A percentile compares a stretch with the other conserved stretches of the same genome.
These are phyloP conservation scores for Meteorus colon DNA, from an alignment of 2,888 invertebrate species.

Conservation along the genomic window DNA sequence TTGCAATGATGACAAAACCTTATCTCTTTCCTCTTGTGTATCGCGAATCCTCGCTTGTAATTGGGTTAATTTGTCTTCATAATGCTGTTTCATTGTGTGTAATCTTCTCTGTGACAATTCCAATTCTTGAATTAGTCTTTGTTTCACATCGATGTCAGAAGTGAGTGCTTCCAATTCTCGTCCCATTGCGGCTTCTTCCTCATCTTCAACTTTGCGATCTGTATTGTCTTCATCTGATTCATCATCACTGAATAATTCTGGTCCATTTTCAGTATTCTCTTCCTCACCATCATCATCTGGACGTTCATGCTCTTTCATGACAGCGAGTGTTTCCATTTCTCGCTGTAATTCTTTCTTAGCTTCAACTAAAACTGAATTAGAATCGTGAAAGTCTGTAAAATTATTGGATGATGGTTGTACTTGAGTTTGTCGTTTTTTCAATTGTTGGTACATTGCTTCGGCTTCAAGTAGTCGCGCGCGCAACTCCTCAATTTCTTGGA, in stretches of 20 bases:
- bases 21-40: constrained; percentile 93
- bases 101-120: constrained; percentile 91
- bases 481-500: constrained; percentile 93
- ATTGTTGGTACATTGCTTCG: constrained; percentile 84
- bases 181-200: constrained; percentile 78
- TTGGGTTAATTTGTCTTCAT: constrained; percentile 92
- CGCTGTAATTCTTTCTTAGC: constrained; percentile 88
- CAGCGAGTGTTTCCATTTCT: constrained; percentile 77
- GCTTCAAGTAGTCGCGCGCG: constrained; percentile 92
- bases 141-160: constrained; percentile 95
- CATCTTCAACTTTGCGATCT: constrained; percentile 77
- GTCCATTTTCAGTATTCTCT: constrained; percentile 75
- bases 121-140: constrained; percentile 93
- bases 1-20: constrained; percentile 81
- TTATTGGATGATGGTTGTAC: constrained; percentile 66
- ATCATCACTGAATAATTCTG: constrained; percentile 77
- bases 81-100: constrained; percentile 89
- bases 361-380: constrained; percentile 79
- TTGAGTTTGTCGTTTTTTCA: constrained; percentile 75
- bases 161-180: constrained; percentile 92
- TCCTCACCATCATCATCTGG: constrained; percentile 74
- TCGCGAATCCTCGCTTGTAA: constrained; percentile 89
- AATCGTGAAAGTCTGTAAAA: constrained; percentile 78
- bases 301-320: constrained; percentile 66
- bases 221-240: constrained; percentile 78